These are phyloP conservation scores for Mesocentrotus franciscanus DNA, from an alignment of 53 echinoderm and acorn worm species.

Conservation along the genomic window DNA sequence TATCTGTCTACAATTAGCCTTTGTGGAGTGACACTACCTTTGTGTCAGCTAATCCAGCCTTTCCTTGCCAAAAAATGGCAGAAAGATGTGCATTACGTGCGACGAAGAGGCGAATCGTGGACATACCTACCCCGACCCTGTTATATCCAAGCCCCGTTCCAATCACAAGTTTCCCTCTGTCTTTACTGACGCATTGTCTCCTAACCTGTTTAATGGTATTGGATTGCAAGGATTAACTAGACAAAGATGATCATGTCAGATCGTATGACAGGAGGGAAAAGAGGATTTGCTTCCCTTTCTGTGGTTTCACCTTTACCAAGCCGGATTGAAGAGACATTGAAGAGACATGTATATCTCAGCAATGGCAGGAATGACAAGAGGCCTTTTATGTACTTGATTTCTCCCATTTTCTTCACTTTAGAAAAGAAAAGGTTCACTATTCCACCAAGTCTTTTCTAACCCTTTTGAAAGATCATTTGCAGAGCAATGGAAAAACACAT, in stretches of 20 bases:
- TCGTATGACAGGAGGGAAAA: background rate
- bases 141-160: background rate
- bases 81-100: background rate
- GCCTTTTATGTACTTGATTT: too few relatives aligned
- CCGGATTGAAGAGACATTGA: too few relatives aligned
- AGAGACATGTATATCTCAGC: too few relatives aligned
- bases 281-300: background rate
- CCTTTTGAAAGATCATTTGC: too few relatives aligned
- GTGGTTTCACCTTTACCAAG: background rate
- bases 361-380: too few relatives aligned
- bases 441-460: too few relatives aligned
- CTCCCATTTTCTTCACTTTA: too few relatives aligned
- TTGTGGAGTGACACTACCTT: conserved; percentile 42
- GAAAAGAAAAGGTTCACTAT: too few relatives aligned
- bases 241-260: conserved; percentile 11
- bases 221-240: background rate
- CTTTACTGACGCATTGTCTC: conserved; percentile 1
- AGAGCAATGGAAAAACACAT: too few relatives aligned
- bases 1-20: conserved; percentile 31
- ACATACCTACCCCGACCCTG: background rate
- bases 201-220: conserved; percentile 18
- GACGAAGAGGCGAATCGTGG: background rate
- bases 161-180: conserved; percentile 9
- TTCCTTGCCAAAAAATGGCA: background rate
- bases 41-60: background rate